phyloP scores from a whole-genome alignment of 2,113 vertebrate species.

The Urocynchramus pylzowi region DNA sequence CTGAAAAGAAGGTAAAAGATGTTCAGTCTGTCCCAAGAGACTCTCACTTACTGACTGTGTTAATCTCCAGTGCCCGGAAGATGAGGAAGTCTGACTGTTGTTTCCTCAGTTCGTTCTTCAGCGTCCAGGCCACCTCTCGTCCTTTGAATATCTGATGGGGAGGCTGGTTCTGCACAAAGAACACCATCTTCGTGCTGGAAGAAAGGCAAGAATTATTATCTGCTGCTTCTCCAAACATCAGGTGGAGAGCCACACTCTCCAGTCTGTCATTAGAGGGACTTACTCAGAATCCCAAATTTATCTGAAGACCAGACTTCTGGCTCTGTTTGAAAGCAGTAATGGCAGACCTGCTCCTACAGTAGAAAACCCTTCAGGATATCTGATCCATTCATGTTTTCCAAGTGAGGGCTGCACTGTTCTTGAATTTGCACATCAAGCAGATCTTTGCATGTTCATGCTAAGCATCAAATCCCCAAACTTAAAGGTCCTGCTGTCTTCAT shows the following conservation, averaged over 20 bases:
- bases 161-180: slow-evolving; percentile 90
- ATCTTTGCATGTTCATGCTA: neutral
- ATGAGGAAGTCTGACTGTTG: slow-evolving; percentile 96
- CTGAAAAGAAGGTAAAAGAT: neutral
- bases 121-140: slow-evolving; percentile 82
- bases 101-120: slow-evolving; percentile 87
- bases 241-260: neutral
- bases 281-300: neutral
- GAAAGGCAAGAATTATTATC: neutral
- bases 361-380: neutral
- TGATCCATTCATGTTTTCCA: neutral
- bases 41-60: slow-evolving; percentile 89
- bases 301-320: neutral
- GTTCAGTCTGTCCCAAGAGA: neutral
- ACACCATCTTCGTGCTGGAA: slow-evolving; percentile 92
- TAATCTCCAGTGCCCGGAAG: slow-evolving; percentile 85
- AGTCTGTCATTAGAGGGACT: neutral
- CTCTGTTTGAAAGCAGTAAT: neutral
- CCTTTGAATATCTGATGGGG: slow-evolving; percentile 89
- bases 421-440: neutral
- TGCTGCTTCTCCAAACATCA: neutral
- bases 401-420: neutral
- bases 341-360: neutral
- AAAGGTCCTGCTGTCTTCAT: neutral
- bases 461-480: neutral